phyloP scores from a whole-genome alignment of 2,888 invertebrate genomes.

The Caenorhabditis doughertyi region DNA sequence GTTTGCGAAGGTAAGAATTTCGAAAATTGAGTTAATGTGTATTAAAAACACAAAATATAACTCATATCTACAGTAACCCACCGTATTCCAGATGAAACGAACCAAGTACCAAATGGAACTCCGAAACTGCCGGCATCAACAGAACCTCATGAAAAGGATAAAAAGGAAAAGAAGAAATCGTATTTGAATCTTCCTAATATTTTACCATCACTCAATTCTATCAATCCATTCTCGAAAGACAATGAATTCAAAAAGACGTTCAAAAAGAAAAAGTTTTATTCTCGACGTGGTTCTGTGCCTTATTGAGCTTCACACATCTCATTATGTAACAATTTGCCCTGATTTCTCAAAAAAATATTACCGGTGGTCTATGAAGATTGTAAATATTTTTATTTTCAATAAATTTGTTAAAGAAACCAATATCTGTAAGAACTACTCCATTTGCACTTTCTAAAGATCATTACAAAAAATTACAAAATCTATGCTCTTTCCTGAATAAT shows the following conservation, averaged over 20 bases:
- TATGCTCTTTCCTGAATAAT: no score
- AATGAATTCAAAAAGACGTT: conserved; percentile 65
- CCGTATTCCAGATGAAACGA: conserved; percentile 48
- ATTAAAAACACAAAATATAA: no score
- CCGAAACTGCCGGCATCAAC: conserved; percentile 36
- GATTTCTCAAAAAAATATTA: conserved; percentile 51
- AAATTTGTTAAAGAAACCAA: no score
- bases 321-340: conserved; percentile 42
- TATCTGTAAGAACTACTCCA: no score
- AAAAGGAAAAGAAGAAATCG: conserved; percentile 54
- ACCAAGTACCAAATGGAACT: conserved; percentile 25
- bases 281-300: conserved; percentile 57
- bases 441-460: background rate
- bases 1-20: conserved; percentile 40
- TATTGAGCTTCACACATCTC: conserved; percentile 35
- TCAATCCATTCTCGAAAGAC: conserved; percentile 62
- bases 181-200: conserved; percentile 58
- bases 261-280: conserved; percentile 50
- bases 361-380: conserved; percentile 37
- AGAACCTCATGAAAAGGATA: conserved; percentile 48
- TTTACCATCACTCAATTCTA: conserved; percentile 44
- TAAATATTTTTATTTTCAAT: conserved; percentile 14
- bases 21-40: background rate
- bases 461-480: no score
- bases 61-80: no score